These are phyloP conservation scores for Puffinus mauretanicus DNA, from an alignment of 2,113 vertebrate species.

Conservation along the genomic window DNA sequence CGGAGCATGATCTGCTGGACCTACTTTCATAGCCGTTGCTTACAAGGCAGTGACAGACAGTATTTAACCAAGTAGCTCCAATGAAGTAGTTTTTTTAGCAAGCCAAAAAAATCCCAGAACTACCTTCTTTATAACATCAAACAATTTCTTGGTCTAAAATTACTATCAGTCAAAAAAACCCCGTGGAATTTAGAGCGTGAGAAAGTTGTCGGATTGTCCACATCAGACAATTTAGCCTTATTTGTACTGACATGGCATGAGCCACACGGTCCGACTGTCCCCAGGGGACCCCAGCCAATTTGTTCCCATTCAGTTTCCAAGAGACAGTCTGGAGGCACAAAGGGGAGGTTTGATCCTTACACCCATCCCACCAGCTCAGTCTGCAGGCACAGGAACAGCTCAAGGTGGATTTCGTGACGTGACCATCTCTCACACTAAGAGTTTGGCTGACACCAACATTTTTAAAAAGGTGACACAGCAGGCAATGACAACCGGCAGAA, in stretches of 20 bases:
- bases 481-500: neutral
- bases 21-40: neutral
- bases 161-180: neutral
- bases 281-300: neutral
- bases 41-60: neutral
- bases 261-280: neutral
- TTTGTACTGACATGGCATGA: neutral
- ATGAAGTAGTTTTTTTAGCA: neutral
- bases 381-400: neutral
- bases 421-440: neutral
- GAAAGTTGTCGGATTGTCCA: neutral
- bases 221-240: neutral
- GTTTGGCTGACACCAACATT: neutral
- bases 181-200: neutral
- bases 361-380: neutral
- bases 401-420: neutral
- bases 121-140: neutral
- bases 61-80: neutral
- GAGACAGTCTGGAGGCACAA: neutral
- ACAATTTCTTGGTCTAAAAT: conserved; percentile 4
- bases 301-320: neutral
- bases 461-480: neutral
- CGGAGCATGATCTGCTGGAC: neutral
- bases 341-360: neutral
- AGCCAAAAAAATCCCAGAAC: neutral